Conservation (phyloP, 2,113 vertebrate species). For the Misgurnus anguillicaudatus region DNA sequence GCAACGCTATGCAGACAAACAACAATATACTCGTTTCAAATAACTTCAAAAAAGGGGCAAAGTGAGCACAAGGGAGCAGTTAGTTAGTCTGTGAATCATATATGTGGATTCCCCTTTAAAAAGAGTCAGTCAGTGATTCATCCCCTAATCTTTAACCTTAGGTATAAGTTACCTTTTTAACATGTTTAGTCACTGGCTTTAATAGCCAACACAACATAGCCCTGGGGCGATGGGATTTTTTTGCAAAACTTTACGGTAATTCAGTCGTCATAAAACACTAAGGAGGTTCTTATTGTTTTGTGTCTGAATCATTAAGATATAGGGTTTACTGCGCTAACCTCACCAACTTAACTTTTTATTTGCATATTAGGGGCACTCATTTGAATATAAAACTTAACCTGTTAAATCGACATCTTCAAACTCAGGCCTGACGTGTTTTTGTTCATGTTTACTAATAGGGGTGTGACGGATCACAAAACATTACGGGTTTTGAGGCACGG, state of each 20-base stretch:
- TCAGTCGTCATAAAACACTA: neutral
- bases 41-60: neutral
- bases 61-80: constrained; percentile 34
- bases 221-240: neutral
- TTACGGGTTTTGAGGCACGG: no score
- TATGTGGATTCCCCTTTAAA: constrained; percentile 61
- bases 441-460: no score
- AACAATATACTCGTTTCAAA: neutral
- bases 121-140: constrained; percentile 62
- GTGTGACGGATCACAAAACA: no score
- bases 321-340: no score
- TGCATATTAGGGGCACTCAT: no score
- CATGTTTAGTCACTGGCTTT: neutral
- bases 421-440: no score
- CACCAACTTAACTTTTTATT: no score
- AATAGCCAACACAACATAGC: neutral
- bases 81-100: constrained; percentile 64
- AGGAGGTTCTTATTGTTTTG: neutral
- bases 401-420: no score
- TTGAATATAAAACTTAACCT: no score
- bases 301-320: neutral
- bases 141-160: constrained; percentile 38
- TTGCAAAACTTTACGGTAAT: neutral
- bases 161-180: neutral
- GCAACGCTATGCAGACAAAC: neutral